Percentiles rank a stretch among this genome's conserved stretches.
phyloP scores from a whole-genome alignment of 1,140 invertebrate genomes.

The Neodiprion pinetum region DNA sequence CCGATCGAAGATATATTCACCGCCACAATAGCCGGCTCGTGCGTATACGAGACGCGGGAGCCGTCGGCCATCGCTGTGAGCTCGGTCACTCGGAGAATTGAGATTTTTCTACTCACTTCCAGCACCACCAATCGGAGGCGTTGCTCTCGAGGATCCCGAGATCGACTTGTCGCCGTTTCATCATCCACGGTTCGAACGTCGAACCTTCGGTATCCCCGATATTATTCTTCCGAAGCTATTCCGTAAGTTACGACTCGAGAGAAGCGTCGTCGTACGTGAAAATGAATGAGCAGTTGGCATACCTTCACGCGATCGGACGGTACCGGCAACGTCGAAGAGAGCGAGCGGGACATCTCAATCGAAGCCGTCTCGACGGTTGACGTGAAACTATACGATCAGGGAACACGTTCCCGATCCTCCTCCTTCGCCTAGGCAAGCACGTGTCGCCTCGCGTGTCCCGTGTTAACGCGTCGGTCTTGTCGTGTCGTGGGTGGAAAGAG shows the following conservation, averaged over 20 bases:
- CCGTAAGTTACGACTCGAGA: too few species aligned
- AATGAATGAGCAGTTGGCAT: neutral
- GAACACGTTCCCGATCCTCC: neutral
- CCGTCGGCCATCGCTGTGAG: neutral
- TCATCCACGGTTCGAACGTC: too few species aligned
- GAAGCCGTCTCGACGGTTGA: neutral
- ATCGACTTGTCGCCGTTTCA: too few species aligned
- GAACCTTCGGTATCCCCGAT: too few species aligned
- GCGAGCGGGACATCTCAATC: neutral
- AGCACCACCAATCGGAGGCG: too few species aligned
- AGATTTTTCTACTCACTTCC: too few species aligned
- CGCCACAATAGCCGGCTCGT: neutral
- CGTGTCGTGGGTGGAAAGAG: neutral
- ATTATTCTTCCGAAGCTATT: too few species aligned
- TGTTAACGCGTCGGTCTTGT: neutral
- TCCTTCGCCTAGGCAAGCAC: neutral
- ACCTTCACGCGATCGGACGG: neutral
- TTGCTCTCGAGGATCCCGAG: too few species aligned
- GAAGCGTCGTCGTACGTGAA: neutral
- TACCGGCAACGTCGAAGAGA: neutral
- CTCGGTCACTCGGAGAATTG: too few species aligned
- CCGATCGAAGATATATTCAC: neutral
- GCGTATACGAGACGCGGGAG: too few species aligned
- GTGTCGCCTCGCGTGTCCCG: slow-evolving; percentile 6
- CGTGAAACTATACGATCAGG: neutral